Conservation (phyloP, 1,140 invertebrate species). For the Trachelipus rathkii region DNA sequence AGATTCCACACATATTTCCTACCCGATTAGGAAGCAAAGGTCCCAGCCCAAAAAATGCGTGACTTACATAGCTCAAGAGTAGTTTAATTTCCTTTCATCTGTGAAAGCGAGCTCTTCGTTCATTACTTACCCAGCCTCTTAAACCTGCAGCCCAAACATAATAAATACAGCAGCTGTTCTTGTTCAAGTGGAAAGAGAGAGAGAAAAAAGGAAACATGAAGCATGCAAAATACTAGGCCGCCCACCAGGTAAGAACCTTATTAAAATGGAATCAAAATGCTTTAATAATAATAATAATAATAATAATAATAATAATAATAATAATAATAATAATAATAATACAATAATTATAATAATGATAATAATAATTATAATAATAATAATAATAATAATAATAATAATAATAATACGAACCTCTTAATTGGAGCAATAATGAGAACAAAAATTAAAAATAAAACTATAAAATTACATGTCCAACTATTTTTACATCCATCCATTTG, state of each 20-base stretch:
- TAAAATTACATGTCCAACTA: too few species aligned
- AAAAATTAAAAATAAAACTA: too few species aligned
- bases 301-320: constrained; percentile 10
- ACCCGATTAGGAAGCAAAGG: background rate
- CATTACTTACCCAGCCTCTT: background rate
- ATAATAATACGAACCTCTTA: too few species aligned
- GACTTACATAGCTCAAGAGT: background rate
- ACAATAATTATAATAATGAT: background rate
- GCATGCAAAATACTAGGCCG: background rate
- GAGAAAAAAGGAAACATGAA: background rate
- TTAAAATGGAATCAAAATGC: background rate
- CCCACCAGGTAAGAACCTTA: background rate
- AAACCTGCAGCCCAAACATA: background rate
- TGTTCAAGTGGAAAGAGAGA: background rate
- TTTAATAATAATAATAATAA: background rate
- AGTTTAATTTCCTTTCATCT: background rate
- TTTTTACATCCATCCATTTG: too few species aligned
- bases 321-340: constrained; percentile 12
- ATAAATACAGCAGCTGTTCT: background rate
- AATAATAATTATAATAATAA: too few species aligned
- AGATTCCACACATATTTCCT: background rate
- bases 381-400: too few species aligned
- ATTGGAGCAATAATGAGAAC: too few species aligned
- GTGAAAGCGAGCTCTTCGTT: background rate
- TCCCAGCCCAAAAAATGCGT: background rate